Conservation (phyloP, 2,888 invertebrate species). For the Thumatha senex region DNA sequence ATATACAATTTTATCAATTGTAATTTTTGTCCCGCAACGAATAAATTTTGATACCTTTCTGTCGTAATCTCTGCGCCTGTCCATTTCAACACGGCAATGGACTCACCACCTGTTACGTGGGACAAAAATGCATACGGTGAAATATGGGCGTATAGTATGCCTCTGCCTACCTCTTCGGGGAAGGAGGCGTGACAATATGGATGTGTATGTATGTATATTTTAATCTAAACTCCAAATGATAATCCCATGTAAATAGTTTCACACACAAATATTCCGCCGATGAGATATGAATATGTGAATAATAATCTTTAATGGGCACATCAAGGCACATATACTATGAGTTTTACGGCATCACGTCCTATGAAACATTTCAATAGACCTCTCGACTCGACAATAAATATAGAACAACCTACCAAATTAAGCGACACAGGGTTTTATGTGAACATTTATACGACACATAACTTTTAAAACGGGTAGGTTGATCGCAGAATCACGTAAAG, state of each 20-base stretch:
- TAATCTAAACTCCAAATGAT: too few relatives aligned
- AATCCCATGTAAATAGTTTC: background rate
- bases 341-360: conserved; percentile 40
- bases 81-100: too few relatives aligned
- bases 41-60: too few relatives aligned
- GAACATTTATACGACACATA: conserved; percentile 3
- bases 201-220: too few relatives aligned
- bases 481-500: conserved; percentile 51
- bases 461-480: conserved; percentile 29
- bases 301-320: background rate
- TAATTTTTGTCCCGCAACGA: too few relatives aligned
- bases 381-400: conserved; percentile 35
- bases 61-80: too few relatives aligned
- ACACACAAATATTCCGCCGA: background rate
- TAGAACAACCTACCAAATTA: conserved; percentile 30
- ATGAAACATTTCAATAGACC: conserved; percentile 43
- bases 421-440: conserved; percentile 18
- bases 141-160: too few relatives aligned
- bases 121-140: too few relatives aligned
- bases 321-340: conserved; percentile 19
- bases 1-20: too few relatives aligned
- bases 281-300: conserved; percentile 2
- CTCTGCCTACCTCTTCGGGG: too few relatives aligned
- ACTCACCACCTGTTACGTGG: too few relatives aligned
- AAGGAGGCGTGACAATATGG: too few relatives aligned